Evolutionary conservation across 35 echinoderm and acorn worm species (phyloP).

Genomic region (Stichopus chloronotus): DNA sequence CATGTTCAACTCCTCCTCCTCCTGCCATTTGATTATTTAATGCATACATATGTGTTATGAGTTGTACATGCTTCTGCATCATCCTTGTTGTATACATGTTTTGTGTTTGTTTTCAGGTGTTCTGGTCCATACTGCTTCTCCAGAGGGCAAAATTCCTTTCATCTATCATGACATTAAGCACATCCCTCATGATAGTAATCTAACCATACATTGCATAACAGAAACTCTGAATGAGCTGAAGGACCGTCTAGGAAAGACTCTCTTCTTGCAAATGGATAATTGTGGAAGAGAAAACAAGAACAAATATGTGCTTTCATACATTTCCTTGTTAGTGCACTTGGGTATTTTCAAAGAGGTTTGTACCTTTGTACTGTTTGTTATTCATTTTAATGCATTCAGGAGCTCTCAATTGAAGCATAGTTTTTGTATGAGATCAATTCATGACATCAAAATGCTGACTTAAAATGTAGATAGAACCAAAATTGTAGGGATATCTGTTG

Average conservation of each 20-base stretch:
- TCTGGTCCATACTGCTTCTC: not conserved
- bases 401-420: too few species aligned
- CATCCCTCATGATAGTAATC: conserved; percentile 59
- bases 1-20: not conserved
- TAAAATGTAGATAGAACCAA: too few species aligned
- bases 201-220: conserved; percentile 53
- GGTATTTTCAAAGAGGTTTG: conserved; percentile 72
- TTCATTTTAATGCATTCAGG: too few species aligned
- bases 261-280: conserved; percentile 71
- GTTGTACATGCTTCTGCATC: too few species aligned
- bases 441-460: too few species aligned
- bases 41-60: too few species aligned
- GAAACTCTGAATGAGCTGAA: not conserved
- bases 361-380: not conserved
- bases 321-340: conserved; percentile 43
- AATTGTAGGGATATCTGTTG: too few species aligned
- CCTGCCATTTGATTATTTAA: too few species aligned
- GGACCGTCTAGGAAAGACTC: conserved; percentile 29
- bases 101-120: conserved; percentile 17
- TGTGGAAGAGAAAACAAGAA: conserved; percentile 76
- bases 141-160: conserved; percentile 53
- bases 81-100: not conserved
- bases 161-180: conserved; percentile 45
- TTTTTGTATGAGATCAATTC: too few species aligned
- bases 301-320: conserved; percentile 41